Conservation (phyloP, 1,140 invertebrate species). For the Dendroctonus ponderosae region DNA sequence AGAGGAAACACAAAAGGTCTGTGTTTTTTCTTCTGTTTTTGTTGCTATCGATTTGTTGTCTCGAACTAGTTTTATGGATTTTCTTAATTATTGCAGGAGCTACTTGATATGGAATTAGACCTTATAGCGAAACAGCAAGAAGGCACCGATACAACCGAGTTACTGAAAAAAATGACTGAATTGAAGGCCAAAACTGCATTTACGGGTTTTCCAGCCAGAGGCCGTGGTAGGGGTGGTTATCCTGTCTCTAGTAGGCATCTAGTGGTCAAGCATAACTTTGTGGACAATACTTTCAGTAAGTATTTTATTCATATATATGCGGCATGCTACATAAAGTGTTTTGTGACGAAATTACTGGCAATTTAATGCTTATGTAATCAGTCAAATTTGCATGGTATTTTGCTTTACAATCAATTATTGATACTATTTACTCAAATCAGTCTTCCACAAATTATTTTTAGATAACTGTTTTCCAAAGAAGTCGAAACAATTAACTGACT, state of each 20-base stretch:
- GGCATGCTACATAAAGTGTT: too few species aligned
- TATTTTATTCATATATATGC: slow-evolving; percentile 10
- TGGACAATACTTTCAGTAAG: slow-evolving; percentile 38
- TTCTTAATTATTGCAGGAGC: slow-evolving; percentile 59
- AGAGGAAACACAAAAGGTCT: slow-evolving; percentile 51
- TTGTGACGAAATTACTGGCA: too few species aligned
- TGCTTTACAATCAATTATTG: too few species aligned
- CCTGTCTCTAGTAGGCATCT: slow-evolving; percentile 48
- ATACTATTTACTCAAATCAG: too few species aligned
- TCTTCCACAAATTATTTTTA: too few species aligned
- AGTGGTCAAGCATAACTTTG: slow-evolving; percentile 47
- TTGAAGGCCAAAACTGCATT: slow-evolving; percentile 56
- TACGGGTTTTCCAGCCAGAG: slow-evolving; percentile 4
- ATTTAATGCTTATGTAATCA: too few species aligned
- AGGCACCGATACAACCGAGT: slow-evolving; percentile 65
- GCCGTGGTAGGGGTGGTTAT: slow-evolving; percentile 39
- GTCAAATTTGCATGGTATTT: too few species aligned
- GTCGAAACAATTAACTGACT: too few species aligned
- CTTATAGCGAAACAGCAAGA: slow-evolving; percentile 79
- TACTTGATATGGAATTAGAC: slow-evolving; percentile 85
- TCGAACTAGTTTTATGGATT: not conserved
- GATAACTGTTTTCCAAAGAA: too few species aligned
- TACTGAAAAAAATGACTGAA: slow-evolving; percentile 70
- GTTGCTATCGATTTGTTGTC: slow-evolving; percentile 47
- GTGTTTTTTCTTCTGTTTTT: slow-evolving; percentile 46